Evolutionary conservation across 2,113 vertebrate species (phyloP), one percentile per base, ranked within the genome.

Genomic region (Ptilonorhynchus violaceus): DNA sequence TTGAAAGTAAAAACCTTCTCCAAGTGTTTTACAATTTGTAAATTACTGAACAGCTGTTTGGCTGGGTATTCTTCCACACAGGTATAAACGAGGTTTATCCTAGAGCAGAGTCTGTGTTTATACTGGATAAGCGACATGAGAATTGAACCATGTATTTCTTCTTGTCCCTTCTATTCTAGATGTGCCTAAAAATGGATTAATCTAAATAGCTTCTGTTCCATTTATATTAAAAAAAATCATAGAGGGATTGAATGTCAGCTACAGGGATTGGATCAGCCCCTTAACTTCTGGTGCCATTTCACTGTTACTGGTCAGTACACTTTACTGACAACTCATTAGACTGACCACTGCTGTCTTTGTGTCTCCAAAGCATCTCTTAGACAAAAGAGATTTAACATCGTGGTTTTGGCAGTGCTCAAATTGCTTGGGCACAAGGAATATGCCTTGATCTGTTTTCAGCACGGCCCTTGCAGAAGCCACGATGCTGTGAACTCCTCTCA

Each of bases 1-100:
- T 18, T 0, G 14, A 55, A 93, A 91, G 22, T 83, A 63, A 72
- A 76, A 84, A 49, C 19, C 27, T 86, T 68, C 33, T 82, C 80
- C 39, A 73, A 50, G 33, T 37, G 23, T 66, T 64, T 55, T 41
- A 46, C 46, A 60, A 56, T 27, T 35, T 47, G 44, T 75, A 47
- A 88, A 85, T 91, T 87, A 62, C 59, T 62, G 53, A 66, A 15
- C 68, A 33, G 69, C 8, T 2, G n/a, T 88, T 93, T 96, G 82
- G 52, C 56, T 86, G 75, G 22, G 20, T 49, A 24, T 10, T 76
- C 59, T 92, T 67, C 19, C 16, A 10, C 28, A 9, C 41, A 87
- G 93, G 87, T 94, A 83, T 95, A 86, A 90, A 93, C 90, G 66
- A 83, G 39, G 8, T 55, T 93, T 46, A 79, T 59, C 42, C 35